Evolutionary conservation across 2,888 invertebrate species (phyloP), one percentile per base, ranked within the genome.

Genomic region (Griposia aprilina): DNA sequence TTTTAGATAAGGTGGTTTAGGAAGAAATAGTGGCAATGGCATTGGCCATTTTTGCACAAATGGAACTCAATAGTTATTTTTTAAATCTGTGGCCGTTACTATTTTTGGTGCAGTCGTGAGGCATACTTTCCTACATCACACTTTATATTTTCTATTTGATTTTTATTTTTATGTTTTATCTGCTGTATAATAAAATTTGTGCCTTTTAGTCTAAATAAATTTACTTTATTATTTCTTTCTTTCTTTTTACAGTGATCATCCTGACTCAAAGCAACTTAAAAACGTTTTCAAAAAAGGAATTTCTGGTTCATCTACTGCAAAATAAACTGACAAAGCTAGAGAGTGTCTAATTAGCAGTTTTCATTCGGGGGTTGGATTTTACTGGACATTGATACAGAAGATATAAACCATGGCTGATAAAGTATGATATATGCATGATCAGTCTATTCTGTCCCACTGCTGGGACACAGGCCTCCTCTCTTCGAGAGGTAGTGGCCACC

Each of bases 1-100:
- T 80, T 67, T 55, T 45, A 60, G 73, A 76, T 74, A 73, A 57
- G 55, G 20, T 13, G 50, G 55, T 62, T 66, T 68, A 65, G 23
- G 17, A 17, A 23, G 30, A 13, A 26, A 50, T 30, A 20, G 20
- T 41, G 41, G 41, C 30, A 15, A 36, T 23, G 20, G 13, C 6
- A 11, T 45, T 57, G 6, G 26, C 23, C 5, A 30, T 62, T 36
- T 30, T 52, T 8, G 13, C 15, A 4, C 4, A n/a, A 69, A 30
- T 52, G 30, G 8, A 48, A 52, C 15, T 8, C 0, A 8, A 55
- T 30, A 10, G n/a, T 30, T 50, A 10, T 60, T 41, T n/a, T 26
- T 48, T 8, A 23, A 30, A 20, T 60, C 2, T 41, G 15, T 4
- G 23, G 13, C 13, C 13, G 20, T 52, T 3, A 23, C 5, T 23